Evolutionary conservation across 2,113 vertebrate genomes (phyloP), one percentile per base, ranked within the genome.

Genomic region (Hippocampus mohnikei): DNA sequence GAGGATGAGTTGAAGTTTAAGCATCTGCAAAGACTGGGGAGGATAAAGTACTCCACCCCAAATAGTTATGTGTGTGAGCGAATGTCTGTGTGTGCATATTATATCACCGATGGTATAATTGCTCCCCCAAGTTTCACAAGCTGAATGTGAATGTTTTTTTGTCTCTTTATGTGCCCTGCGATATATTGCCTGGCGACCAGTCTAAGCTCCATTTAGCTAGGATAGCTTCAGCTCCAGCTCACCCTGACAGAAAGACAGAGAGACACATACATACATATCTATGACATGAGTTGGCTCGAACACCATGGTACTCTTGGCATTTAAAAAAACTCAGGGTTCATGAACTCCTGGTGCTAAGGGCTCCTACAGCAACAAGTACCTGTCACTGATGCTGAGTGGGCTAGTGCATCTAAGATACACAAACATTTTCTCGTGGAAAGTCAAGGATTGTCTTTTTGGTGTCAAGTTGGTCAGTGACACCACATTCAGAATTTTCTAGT

Each of bases 391-490:
- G 62, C 1, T 2, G 18, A 8, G 6, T 27, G 67, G 18, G 37
- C 8, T 56, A 67, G 73, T 56, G n/a, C 59, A 25, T 69, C 6
- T 1, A 8, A 68, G 50, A 48, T 56, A 12, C 59, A 67, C 20
- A 61, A 7, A 42, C 73, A 58, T 33, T 20, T 60, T 66, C 37
- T 23, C 41, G 16, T 23, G 18, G 1, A 12, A 27, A 58, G 66
- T 83, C 81, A 84, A 82, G 78, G 75, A 79, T 61, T 63, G 46
- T 40, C 76, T 67, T 68, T 63, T 63, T 18, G 55, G 70, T 74
- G 48, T 37, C 40, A 55, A 62, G 60, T 71, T 74, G 11, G 71
- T 71, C 58, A 76, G 44, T 82, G 74, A 72, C 74, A 60, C 20
- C 11, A 58, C 55, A 60, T 7, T 60, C 29, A 4, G 6, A 16